Evolutionary conservation across 2,888 invertebrate genomes (phyloP), one percentile per base, ranked within the genome.

Genomic region (Stegophylla sp.): DNA sequence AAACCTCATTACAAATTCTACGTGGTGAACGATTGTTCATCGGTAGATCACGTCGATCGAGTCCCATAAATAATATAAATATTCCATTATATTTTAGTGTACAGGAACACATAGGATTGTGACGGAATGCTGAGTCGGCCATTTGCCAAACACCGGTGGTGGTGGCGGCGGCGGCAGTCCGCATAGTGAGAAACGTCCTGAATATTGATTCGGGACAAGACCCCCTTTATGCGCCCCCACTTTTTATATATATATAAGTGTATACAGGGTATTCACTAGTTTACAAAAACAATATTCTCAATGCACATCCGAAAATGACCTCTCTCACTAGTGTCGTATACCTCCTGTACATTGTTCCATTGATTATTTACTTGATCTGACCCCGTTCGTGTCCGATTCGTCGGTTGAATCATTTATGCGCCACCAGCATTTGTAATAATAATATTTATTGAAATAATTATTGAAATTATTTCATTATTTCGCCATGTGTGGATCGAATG

Each of bases 91-190:
- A 59, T 77, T 67, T 67, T 59, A 77, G 51, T 41, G 61, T n/a
- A 34, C 48, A 61, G 59, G 28, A 61, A 79, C 59, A 69, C 28
- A 45, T 79, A 48, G 67, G 79, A 71, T 48, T 79, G 79, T 79
- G 79, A 79, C 48, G 79, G 79, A 79, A 79, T 79, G 79, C 61
- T 69, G 61, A 69, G 59, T 45, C 79, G 79, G 79, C 79, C 69
- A 61, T 79, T 79, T 79, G 79, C 79, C 79, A 79, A 79, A 79
- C 69, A 48, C 67, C 34, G n/a, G 28, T 5, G 61, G 48, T 28
- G 48, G 61, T n/a, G 48, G 74, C 20, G 23, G 56, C 13, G 75
- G 74, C 28, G 64, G 71, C 34, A 64, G 59, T 61, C 61, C 69
- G 79, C 67, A 43, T 34, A 61, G 10, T 23, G 61, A 59, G 71